Percentiles rank a stretch among this genome's conserved stretches.
These are phyloP conservation scores for Drosophila kokeensis DNA, from an alignment of 2,888 invertebrate species.

Conservation along the genomic window DNA sequence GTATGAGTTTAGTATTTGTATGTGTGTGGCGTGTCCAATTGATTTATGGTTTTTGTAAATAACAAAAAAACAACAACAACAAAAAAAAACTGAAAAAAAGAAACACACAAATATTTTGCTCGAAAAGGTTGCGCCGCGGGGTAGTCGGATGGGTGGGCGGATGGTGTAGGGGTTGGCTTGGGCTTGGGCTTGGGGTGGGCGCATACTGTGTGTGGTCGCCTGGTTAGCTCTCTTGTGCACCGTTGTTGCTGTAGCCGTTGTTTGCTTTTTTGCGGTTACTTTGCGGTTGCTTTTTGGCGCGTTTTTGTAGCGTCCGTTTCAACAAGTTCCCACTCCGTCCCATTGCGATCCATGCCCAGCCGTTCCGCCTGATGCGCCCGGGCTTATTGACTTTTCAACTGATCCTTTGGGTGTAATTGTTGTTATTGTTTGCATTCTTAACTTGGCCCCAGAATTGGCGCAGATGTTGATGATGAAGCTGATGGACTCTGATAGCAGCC, in stretches of 20 bases:
- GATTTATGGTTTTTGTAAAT: constrained; percentile 84
- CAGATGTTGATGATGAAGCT: constrained; percentile 20
- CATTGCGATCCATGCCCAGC: constrained; percentile 21
- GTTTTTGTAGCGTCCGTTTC: constrained; percentile 51
- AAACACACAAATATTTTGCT: constrained; percentile 50
- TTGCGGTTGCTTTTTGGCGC: constrained; percentile 72
- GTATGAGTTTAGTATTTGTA: constrained; percentile 36
- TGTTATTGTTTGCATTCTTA: constrained; percentile 73
- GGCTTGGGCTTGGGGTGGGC: constrained; percentile 10
- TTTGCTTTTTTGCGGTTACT: constrained; percentile 75
- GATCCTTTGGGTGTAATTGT: constrained; percentile 83
- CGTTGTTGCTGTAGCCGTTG: constrained; percentile 54
- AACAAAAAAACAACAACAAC: constrained; percentile 52
- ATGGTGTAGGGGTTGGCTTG: neutral
- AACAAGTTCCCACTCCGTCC: constrained; percentile 50
- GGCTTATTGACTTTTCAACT: constrained; percentile 82
- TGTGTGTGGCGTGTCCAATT: constrained; percentile 83
- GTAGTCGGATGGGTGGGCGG: constrained; percentile 13
- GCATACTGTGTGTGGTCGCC: constrained; percentile 45
- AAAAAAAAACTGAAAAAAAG: constrained; percentile 41
- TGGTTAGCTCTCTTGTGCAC: constrained; percentile 41
- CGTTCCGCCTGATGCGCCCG: constrained; percentile 24
- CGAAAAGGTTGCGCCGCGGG: constrained; percentile 72
- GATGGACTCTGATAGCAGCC: constrained; percentile 33
- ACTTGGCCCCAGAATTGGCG: constrained; percentile 20